A percentile compares a stretch with the other conserved stretches of the same genome.
These are phyloP conservation scores for Gallinago nigripennis DNA, from an alignment of 2,797 vertebrate species.

Conservation along the genomic window DNA sequence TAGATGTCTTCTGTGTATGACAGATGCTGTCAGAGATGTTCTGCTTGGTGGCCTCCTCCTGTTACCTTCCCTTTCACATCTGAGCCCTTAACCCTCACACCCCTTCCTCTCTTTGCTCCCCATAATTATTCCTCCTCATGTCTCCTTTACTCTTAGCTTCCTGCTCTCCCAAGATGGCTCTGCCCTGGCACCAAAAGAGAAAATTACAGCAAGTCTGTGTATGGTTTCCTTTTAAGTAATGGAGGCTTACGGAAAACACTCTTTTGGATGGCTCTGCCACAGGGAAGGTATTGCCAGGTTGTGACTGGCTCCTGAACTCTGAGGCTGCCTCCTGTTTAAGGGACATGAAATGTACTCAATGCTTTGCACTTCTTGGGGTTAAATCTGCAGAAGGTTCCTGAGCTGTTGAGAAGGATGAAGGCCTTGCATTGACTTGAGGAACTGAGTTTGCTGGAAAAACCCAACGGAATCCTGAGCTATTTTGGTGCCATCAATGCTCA, in stretches of 20 bases:
- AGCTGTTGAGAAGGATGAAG: not conserved
- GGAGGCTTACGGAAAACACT: not conserved
- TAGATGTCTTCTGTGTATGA: not conserved
- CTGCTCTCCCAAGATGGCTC: not conserved
- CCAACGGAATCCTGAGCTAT: not conserved
- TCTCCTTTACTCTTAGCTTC: not conserved
- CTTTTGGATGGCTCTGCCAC: not conserved
- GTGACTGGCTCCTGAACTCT: rapidly evolving
- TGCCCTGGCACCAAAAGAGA: not conserved
- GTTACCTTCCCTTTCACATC: not conserved
- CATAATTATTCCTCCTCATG: not conserved
- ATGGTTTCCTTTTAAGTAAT: not conserved
- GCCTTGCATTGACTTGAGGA: not conserved
- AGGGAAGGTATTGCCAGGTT: not conserved
- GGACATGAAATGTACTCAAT: not conserved
- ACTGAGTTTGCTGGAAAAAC: not conserved
- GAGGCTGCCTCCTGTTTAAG: not conserved
- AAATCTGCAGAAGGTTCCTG: not conserved
- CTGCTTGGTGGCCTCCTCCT: not conserved
- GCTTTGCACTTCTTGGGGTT: not conserved
- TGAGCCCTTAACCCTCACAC: not conserved
- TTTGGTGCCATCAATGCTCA: not conserved
- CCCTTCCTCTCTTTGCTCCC: not conserved
- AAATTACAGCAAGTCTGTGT: not conserved
- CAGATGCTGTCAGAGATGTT: not conserved